A percentile compares a stretch with the other conserved stretches of the same genome.
phyloP scores from a whole-genome alignment of 2,113 vertebrate species.

The Desmodus rotundus region DNA sequence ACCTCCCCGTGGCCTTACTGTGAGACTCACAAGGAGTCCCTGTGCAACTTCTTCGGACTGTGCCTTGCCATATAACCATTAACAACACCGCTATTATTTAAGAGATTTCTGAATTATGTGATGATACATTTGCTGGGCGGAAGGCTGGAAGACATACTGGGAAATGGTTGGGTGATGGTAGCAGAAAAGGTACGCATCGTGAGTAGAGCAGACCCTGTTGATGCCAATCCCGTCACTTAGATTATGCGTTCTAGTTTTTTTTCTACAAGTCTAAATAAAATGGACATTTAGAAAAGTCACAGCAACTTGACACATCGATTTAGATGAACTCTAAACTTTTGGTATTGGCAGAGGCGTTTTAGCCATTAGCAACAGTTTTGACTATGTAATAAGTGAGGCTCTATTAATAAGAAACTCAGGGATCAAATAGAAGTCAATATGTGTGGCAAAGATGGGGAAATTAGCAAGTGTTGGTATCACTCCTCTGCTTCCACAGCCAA shows the following conservation, averaged over 20 bases:
- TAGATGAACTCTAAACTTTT: slow-evolving; percentile 2
- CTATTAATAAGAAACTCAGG: not conserved
- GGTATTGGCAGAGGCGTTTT: slow-evolving; percentile 3
- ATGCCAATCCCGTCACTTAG: not conserved
- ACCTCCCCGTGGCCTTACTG: not conserved
- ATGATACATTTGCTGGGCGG: not conserved
- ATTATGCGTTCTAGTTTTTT: not conserved
- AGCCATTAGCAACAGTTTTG: not conserved
- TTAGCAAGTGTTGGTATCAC: not conserved
- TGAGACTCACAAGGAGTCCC: not conserved
- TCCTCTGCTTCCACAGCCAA: not conserved
- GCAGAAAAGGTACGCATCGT: not conserved
- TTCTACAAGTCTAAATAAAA: slow-evolving; percentile 34
- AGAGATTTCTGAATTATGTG: not conserved
- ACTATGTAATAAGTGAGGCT: not conserved
- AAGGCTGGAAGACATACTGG: not conserved
- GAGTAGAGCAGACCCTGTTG: not conserved
- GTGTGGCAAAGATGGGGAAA: not conserved
- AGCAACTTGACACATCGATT: slow-evolving; percentile 36
- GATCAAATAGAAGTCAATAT: not conserved
- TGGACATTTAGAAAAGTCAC: slow-evolving; percentile 33
- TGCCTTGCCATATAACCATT: not conserved
- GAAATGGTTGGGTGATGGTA: not conserved
- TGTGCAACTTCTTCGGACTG: not conserved
- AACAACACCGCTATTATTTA: not conserved